These are phyloP conservation scores for Chroicocephalus ridibundus DNA, from an alignment of 2,113 vertebrate genomes.

Conservation along the genomic window DNA sequence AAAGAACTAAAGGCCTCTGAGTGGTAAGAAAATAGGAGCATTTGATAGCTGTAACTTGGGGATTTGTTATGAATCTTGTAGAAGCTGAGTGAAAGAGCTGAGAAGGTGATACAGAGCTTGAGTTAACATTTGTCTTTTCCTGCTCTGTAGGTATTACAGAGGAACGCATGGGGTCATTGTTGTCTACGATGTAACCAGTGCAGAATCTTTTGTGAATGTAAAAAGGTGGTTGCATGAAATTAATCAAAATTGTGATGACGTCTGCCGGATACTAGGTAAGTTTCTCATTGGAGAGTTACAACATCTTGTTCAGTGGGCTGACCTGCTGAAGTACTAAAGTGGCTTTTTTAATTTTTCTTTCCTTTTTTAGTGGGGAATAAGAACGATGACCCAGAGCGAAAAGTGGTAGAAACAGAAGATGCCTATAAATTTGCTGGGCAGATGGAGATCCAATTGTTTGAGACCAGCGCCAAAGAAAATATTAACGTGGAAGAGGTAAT, in stretches of 20 bases:
- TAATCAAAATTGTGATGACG: constrained; percentile 98
- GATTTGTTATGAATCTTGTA: not conserved
- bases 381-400: constrained; percentile 95
- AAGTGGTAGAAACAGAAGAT: constrained; percentile 97
- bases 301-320: not conserved
- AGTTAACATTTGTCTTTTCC: not conserved
- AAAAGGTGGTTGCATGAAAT: constrained; percentile 99
- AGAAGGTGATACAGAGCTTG: not conserved
- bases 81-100: not conserved
- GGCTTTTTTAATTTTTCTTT: not conserved
- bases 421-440: constrained; percentile 98
- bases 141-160: constrained; percentile 88
- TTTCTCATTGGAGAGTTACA: too few relatives aligned
- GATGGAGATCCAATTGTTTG: constrained; percentile 98
- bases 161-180: constrained; percentile 98
- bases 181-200: constrained; percentile 96
- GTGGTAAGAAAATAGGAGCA: not conserved
- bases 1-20: not conserved
- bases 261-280: constrained; percentile 97
- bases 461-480: constrained; percentile 99
- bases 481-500: constrained; percentile 97
- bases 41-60: not conserved
- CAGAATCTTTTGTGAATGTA: constrained; percentile 98
- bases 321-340: not conserved
- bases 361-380: constrained; percentile 91